phyloP scores from a whole-genome alignment of 2,113 vertebrate genomes.

The Pao palembangensis region DNA sequence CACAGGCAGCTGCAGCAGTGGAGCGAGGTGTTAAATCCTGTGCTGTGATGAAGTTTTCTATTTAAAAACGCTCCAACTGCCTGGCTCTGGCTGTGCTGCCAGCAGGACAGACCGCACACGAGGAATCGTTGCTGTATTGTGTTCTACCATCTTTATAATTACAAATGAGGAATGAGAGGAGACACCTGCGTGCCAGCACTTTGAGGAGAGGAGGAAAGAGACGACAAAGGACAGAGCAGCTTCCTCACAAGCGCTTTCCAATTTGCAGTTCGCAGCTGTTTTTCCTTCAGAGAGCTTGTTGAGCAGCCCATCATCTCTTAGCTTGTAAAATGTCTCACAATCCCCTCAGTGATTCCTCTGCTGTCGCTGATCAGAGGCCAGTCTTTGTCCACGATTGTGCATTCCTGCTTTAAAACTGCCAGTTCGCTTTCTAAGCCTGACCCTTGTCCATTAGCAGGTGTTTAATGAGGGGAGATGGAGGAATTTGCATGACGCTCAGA shows the following conservation, averaged over 20 bases:
- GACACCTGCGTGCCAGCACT: slow-evolving; percentile 56
- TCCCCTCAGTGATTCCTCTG: slow-evolving; percentile 27
- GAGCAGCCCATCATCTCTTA: slow-evolving; percentile 30
- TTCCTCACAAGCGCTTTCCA: slow-evolving; percentile 45
- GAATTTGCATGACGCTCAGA: neutral
- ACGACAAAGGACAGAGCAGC: slow-evolving; percentile 55
- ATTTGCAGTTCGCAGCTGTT: slow-evolving; percentile 66
- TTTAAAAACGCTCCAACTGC: slow-evolving; percentile 37
- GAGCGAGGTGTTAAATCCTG: slow-evolving; percentile 18
- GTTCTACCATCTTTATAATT: slow-evolving; percentile 49
- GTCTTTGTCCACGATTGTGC: slow-evolving; percentile 22
- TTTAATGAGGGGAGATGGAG: neutral
- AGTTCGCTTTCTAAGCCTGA: slow-evolving; percentile 14
- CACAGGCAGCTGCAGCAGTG: slow-evolving; percentile 8
- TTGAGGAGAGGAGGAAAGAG: slow-evolving; percentile 50
- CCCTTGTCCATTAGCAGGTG: slow-evolving; percentile 24
- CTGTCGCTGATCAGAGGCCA: slow-evolving; percentile 16
- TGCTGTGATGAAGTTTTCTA: slow-evolving; percentile 26
- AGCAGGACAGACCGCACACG: slow-evolving; percentile 14
- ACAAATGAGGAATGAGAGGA: slow-evolving; percentile 49
- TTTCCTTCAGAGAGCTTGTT: slow-evolving; percentile 45
- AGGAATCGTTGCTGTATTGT: slow-evolving; percentile 33
- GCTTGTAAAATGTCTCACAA: slow-evolving; percentile 23
- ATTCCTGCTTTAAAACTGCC: slow-evolving; percentile 14
- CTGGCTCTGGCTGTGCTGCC: slow-evolving; percentile 10